Evolutionary conservation across 2,888 invertebrate genomes (phyloP).

Genomic region (Proisotoma minuta): DNA sequence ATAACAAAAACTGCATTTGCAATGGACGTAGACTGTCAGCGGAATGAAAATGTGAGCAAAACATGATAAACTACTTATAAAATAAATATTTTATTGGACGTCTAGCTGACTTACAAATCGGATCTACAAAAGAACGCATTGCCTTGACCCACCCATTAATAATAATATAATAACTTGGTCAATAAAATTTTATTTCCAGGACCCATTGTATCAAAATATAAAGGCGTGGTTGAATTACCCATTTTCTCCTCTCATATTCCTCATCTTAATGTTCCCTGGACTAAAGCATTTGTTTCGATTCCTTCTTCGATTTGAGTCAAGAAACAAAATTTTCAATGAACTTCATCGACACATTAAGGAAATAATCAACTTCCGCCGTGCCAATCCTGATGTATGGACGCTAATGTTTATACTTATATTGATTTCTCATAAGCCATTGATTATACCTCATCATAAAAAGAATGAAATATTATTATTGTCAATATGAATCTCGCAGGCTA

Average conservation of each 20-base stretch:
- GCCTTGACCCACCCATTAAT: neutral
- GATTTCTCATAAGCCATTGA: neutral
- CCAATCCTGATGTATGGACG: slow-evolving; percentile 33
- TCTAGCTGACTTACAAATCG: too few relatives aligned
- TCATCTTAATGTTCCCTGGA: slow-evolving; percentile 47
- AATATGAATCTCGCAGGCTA: slow-evolving; percentile 25
- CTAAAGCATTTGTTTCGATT: slow-evolving; percentile 43
- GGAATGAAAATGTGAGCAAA: slow-evolving; percentile 44
- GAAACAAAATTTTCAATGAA: slow-evolving; percentile 43
- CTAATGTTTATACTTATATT: neutral
- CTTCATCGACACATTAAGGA: slow-evolving; percentile 39
- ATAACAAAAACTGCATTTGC: slow-evolving; percentile 47
- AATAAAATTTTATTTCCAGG: slow-evolving; percentile 27
- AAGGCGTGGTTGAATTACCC: slow-evolving; percentile 47
- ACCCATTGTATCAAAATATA: slow-evolving; percentile 43
- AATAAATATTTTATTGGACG: too few relatives aligned
- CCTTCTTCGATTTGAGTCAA: slow-evolving; percentile 39
- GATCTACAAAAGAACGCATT: too few relatives aligned
- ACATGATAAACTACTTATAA: too few relatives aligned
- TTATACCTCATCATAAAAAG: too few relatives aligned
- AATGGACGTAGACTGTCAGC: slow-evolving; percentile 46
- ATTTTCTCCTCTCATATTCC: slow-evolving; percentile 42
- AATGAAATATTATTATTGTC: too few relatives aligned
- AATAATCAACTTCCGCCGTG: slow-evolving; percentile 35
- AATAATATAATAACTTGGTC: neutral